Conservation (phyloP, 2,888 invertebrate species). For the Cephus pulcher region DNA sequence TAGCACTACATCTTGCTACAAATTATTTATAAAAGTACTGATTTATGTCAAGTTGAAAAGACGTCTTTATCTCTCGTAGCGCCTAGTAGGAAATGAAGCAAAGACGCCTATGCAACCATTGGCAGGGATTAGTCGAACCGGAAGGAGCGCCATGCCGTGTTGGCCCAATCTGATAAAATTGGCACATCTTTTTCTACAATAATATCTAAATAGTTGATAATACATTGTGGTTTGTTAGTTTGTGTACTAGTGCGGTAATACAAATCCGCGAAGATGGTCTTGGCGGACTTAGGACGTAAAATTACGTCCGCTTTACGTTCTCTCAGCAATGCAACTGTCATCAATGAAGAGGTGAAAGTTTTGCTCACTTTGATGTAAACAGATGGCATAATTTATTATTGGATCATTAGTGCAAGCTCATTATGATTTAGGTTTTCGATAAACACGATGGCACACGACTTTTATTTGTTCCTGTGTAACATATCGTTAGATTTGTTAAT, state of each 20-base stretch:
- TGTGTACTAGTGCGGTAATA: conserved; percentile 9
- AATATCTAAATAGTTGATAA: conserved; percentile 3
- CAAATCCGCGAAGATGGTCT: conserved; percentile 83
- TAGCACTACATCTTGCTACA: not conserved
- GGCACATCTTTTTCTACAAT: conserved; percentile 21
- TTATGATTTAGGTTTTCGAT: not conserved
- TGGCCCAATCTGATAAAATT: conserved; percentile 35
- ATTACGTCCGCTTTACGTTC: conserved; percentile 98
- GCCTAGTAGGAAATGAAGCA: not conserved
- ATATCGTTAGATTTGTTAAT: not conserved
- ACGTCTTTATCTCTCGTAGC: not conserved
- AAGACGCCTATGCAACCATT: not conserved
- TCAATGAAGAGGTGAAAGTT: conserved; percentile 91
- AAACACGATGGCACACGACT: not conserved
- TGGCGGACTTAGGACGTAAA: conserved; percentile 99
- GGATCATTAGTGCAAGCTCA: conserved; percentile 6
- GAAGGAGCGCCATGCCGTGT: conserved; percentile 42
- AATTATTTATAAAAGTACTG: not conserved
- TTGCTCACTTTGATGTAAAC: conserved; percentile 40
- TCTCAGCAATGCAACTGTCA: conserved; percentile 96
- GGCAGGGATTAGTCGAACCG: conserved; percentile 14
- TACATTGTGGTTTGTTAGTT: not conserved
- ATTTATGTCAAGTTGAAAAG: not conserved
- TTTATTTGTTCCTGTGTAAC: not conserved
- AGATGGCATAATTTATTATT: conserved; percentile 42